Base-by-base conservation (phyloP, 2,797 vertebrate species). In the Meda fulgida region DNA sequence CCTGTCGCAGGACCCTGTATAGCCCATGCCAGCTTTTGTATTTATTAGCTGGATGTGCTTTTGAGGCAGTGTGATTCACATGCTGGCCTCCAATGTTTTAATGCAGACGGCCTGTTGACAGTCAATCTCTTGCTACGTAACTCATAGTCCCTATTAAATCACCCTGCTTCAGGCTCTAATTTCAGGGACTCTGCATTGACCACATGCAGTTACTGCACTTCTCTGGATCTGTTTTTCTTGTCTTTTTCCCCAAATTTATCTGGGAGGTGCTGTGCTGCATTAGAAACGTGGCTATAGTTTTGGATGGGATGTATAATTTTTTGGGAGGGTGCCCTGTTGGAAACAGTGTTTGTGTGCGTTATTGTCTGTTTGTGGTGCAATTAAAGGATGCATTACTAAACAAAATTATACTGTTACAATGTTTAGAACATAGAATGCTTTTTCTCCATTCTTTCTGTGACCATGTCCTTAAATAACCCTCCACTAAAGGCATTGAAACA, bases 11-110 rank as follows among this genome's bases (percentile, higher is more conserved):
- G 66, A 78, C 65, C 53, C 70, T 26, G 40, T 36, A 18, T 31
- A 82, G 51, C 51, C 26, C 19, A 46, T 46, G 75, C 53, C 21
- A 60, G 48, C 43, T 38, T 81, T 77, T 40, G 71, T 89, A 73
- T 79, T 69, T 67, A 78, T 40, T 78, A 40, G 31, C 87, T 87
- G 86, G 78, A 36, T 58, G 29, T 53, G 78, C 63, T 86, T 55
- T 40, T 34, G 36, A 82, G 69, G 66, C 67, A 63, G 70, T 80
- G 73, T 72, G 58, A 29, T 75, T 73, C 77, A 70, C 5, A 7
- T 34, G 29, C 3, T 66, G 51, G 11, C 51, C 67, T 58, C 71
- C 40, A 86, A 65, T 78, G 83, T 79, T 60, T 83, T 58, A 36
- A 80, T 38, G 21, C 67, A 34, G 48, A 53, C 1, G 2, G 58